Conservation (phyloP, 2,113 vertebrate species). For the Elephas maximus region DNA sequence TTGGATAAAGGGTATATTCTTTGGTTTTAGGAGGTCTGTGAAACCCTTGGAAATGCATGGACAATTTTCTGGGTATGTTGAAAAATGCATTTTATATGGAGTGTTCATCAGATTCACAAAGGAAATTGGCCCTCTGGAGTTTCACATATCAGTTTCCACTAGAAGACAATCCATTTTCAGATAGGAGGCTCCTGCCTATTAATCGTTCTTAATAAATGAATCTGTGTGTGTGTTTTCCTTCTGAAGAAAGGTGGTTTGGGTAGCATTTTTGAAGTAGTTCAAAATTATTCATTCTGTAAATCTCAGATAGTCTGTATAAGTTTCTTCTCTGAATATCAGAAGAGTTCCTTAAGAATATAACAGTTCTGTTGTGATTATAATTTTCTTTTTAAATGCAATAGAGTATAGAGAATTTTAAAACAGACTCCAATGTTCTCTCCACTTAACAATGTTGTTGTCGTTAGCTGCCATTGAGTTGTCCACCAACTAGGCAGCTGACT, state of each 20-base stretch:
- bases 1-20: not conserved
- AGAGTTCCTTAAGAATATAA: not conserved
- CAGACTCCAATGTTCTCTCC: not conserved
- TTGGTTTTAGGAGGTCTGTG: not conserved
- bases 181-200: not conserved
- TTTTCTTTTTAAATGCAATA: not conserved
- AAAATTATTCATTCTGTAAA: not conserved
- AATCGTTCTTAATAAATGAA: not conserved
- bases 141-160: not conserved
- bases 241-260: not conserved
- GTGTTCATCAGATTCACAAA: not conserved
- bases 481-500: too few species aligned
- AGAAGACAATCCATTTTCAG: not conserved
- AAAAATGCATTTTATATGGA: not conserved
- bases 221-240: not conserved
- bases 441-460: not conserved
- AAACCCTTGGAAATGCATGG: not conserved
- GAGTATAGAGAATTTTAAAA: not conserved
- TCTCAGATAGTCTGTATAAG: not conserved
- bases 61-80: not conserved
- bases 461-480: too few species aligned
- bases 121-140: not conserved
- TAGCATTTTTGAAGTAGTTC: not conserved
- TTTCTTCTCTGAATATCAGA: not conserved
- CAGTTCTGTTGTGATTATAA: not conserved